Conservation (phyloP, 1,140 invertebrate species). For the Papilio polyxenes region DNA sequence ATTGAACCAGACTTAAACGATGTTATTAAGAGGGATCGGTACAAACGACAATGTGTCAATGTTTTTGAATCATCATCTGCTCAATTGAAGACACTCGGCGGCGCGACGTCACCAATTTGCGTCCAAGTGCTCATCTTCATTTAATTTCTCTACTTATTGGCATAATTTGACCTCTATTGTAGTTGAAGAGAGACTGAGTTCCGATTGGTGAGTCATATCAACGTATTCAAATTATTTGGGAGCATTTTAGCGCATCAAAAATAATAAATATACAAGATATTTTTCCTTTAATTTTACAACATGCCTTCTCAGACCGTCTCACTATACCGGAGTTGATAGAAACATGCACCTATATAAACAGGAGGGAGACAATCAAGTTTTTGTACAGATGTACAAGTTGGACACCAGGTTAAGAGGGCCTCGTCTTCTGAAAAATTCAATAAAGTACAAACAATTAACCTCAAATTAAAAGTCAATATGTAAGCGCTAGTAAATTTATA, state of each 20-base stretch:
- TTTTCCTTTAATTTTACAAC: background rate
- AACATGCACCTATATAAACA: too few species aligned
- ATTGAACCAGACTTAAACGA: constrained; percentile 30
- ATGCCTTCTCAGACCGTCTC: too few species aligned
- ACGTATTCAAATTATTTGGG: background rate
- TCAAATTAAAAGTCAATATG: background rate
- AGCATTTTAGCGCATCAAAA: background rate
- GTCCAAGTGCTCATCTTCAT: constrained; percentile 43
- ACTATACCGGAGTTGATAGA: too few species aligned
- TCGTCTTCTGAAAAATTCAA: too few species aligned
- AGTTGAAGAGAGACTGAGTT: constrained; percentile 5
- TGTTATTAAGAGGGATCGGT: constrained; percentile 42
- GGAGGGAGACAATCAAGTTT: too few species aligned
- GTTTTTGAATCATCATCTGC: constrained; percentile 60
- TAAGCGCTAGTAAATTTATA: background rate
- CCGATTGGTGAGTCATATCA: constrained; percentile 1
- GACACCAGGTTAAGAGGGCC: too few species aligned
- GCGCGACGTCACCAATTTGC: constrained; percentile 45
- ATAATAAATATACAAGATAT: background rate
- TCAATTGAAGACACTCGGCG: constrained; percentile 51
- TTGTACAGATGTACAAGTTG: too few species aligned
- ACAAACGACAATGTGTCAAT: constrained; percentile 55
- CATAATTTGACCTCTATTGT: constrained; percentile 39
- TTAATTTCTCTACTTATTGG: constrained; percentile 41
- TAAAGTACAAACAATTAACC: background rate